A percentile compares a stretch with the other conserved stretches of the same genome.
phyloP scores from a whole-genome alignment of 2,888 invertebrate genomes.

The Oeneis ivallda region DNA sequence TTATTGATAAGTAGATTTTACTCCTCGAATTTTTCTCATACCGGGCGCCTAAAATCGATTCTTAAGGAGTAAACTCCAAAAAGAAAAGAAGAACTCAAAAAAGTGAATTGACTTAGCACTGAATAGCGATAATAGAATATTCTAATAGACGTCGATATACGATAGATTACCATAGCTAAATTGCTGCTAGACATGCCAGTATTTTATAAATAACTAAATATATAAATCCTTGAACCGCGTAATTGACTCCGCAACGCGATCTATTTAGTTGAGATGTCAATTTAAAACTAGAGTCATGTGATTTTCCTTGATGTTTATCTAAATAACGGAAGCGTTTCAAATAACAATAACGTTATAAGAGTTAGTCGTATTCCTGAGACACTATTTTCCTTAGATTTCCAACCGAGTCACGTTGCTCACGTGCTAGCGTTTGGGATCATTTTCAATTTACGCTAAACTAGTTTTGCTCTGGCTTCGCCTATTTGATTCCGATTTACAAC shows the following conservation, averaged over 20 bases:
- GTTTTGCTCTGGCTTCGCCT: constrained; percentile 7
- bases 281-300: constrained; percentile 18
- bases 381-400: constrained; percentile 19
- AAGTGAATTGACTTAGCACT: too few species aligned
- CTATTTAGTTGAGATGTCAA: constrained; percentile 9
- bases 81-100: too few species aligned
- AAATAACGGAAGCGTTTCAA: constrained; percentile 6
- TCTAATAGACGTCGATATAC: too few species aligned
- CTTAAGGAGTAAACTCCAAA: too few species aligned
- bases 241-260: constrained; percentile 20
- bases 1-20: too few species aligned
- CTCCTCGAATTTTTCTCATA: too few species aligned
- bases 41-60: too few species aligned
- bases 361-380: constrained; percentile 4
- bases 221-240: constrained; percentile 25
- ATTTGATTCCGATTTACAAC: neutral
- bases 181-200: neutral
- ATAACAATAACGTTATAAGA: constrained; percentile 6
- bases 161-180: too few species aligned
- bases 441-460: constrained; percentile 23
- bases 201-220: neutral
- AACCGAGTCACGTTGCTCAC: constrained; percentile 26
- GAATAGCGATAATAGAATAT: too few species aligned
- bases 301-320: constrained; percentile 10
- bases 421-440: constrained; percentile 26